Conservation (phyloP, 1,140 invertebrate genomes). For the Heliconius melpomene region DNA sequence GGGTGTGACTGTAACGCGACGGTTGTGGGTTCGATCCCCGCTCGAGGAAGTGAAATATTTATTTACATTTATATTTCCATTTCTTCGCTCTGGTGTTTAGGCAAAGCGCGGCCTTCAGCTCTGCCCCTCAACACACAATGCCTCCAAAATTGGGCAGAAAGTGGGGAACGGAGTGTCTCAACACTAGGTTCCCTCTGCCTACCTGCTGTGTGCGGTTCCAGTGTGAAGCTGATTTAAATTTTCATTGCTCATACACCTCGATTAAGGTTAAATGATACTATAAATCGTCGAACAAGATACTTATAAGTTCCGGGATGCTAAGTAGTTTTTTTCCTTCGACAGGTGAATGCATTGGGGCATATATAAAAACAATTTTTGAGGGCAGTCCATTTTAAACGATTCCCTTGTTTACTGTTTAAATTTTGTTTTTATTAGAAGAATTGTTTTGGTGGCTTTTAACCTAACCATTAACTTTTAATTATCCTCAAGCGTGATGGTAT, state of each 20-base stretch:
- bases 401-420: constrained; percentile 36
- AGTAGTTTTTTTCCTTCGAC: constrained; percentile 25
- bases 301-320: constrained; percentile 18
- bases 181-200: too few species aligned
- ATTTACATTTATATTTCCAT: too few species aligned
- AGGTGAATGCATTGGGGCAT: constrained; percentile 39
- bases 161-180: too few species aligned
- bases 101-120: too few species aligned
- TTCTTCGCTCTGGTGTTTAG: too few species aligned
- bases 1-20: too few species aligned
- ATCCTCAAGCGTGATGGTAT: constrained; percentile 26
- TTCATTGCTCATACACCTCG: background rate
- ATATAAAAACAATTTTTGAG: constrained; percentile 28
- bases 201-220: too few species aligned
- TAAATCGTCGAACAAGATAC: constrained; percentile 3
- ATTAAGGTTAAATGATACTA: background rate
- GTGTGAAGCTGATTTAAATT: too few species aligned
- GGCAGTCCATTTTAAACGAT: constrained; percentile 30
- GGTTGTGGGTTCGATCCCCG: too few species aligned
- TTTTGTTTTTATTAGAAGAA: constrained; percentile 34
- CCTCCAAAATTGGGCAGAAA: too few species aligned
- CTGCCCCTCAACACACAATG: too few species aligned
- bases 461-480: constrained; percentile 41
- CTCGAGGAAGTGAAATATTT: too few species aligned
- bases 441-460: constrained; percentile 35